A percentile compares a stretch with the other conserved stretches of the same genome.
These are phyloP conservation scores for Erythrolamprus reginae DNA, from an alignment of 2,113 vertebrate species.

Conservation along the genomic window DNA sequence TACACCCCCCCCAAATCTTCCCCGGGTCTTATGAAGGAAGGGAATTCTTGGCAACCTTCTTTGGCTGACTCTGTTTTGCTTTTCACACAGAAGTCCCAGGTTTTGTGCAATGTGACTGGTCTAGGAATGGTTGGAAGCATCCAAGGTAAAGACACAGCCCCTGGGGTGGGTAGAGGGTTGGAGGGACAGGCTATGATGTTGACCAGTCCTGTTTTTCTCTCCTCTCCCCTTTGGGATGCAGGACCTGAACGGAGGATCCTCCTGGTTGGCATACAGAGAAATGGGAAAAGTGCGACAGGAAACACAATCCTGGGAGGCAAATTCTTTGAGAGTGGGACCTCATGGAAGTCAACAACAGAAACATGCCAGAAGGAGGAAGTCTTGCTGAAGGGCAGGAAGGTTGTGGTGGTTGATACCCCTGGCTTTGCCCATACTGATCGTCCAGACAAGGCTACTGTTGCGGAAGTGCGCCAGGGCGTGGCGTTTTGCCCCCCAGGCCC, in stretches of 20 bases:
- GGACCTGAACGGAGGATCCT: not conserved
- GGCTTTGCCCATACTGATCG: conserved; percentile 34
- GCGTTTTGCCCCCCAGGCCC: not conserved
- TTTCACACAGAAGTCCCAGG: not conserved
- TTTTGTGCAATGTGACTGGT: not conserved
- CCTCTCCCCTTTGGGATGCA: not conserved
- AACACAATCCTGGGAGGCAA: conserved; percentile 21
- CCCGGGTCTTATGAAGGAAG: no score
- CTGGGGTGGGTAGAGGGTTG: not conserved
- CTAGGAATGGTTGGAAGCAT: not conserved
- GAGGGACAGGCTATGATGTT: not conserved
- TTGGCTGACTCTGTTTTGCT: no score
- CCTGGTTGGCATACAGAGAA: not conserved
- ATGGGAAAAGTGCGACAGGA: conserved; percentile 47
- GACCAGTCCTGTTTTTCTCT: not conserved
- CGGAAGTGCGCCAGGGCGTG: not conserved
- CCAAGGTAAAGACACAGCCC: not conserved
- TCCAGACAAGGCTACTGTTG: fast-evolving
- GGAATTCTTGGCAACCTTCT: not conserved
- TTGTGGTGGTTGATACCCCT: conserved; percentile 66
- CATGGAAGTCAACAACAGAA: not conserved
- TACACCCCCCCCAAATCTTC: no score
- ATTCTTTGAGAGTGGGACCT: not conserved
- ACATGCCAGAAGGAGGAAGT: conserved; percentile 31
- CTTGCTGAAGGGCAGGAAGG: conserved; percentile 1